Evolutionary conservation across 2,797 vertebrate genomes (phyloP).

Genomic region (Mus minutoides): DNA sequence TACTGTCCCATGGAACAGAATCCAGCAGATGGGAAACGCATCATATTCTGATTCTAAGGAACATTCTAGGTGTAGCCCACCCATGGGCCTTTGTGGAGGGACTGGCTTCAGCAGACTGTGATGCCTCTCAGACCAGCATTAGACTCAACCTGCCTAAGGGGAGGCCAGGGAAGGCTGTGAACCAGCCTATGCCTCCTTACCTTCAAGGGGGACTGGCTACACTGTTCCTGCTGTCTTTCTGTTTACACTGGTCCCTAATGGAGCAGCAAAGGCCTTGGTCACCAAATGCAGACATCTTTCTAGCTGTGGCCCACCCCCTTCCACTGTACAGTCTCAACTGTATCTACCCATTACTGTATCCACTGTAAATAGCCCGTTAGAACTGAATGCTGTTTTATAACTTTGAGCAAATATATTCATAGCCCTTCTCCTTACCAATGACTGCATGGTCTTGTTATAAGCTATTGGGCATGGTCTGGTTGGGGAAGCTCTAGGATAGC

Average conservation of each 20-base stretch:
- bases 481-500: neutral
- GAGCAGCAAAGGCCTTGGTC: neutral
- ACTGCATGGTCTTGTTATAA: neutral
- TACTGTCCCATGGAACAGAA: constrained; percentile 97
- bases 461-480: neutral
- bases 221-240: neutral
- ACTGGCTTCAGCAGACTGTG: neutral
- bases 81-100: neutral
- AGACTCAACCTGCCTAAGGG: neutral
- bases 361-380: constrained; percentile 62
- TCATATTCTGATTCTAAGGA: constrained; percentile 92
- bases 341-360: neutral
- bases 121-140: neutral
- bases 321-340: neutral
- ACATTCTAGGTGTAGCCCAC: neutral
- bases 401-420: constrained; percentile 66
- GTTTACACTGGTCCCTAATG: neutral
- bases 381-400: constrained; percentile 65
- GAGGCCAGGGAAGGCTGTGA: neutral
- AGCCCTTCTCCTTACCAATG: constrained; percentile 45
- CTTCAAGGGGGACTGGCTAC: neutral
- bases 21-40: constrained; percentile 94
- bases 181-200: neutral
- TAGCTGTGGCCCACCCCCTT: neutral
- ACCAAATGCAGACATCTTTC: neutral